Conservation (phyloP, 1,140 invertebrate species). For the Drosophila ficusphila region DNA sequence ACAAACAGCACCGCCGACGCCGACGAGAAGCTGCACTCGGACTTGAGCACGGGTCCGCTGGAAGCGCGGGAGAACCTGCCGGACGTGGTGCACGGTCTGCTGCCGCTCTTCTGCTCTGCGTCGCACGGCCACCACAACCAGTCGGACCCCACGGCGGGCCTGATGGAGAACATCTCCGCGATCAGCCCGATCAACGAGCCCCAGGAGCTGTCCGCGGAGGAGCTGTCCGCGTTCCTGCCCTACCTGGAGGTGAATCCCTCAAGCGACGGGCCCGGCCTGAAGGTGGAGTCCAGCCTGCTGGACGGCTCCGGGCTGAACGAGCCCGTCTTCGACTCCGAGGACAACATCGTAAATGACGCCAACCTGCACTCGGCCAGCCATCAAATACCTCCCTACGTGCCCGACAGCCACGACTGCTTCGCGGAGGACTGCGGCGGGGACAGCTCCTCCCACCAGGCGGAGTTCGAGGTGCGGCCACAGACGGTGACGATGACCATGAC, state of each 20-base stretch:
- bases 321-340: conserved; percentile 64
- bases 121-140: conserved; percentile 43
- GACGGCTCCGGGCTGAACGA: conserved; percentile 39
- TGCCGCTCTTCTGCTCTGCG: conserved; percentile 29
- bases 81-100: conserved; percentile 34
- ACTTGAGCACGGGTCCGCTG: conserved; percentile 35
- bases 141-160: conserved; percentile 23
- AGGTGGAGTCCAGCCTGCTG: conserved; percentile 42
- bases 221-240: conserved; percentile 32
- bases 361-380: conserved; percentile 83
- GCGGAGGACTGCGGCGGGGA: conserved; percentile 62
- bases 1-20: conserved; percentile 54
- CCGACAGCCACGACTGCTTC: conserved; percentile 62
- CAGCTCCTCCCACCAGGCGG: conserved; percentile 47
- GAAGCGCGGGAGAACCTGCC: conserved; percentile 49
- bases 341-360: conserved; percentile 79
- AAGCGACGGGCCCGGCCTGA: conserved; percentile 28
- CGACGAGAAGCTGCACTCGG: conserved; percentile 38
- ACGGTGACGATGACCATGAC: conserved; percentile 78
- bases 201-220: conserved; percentile 46
- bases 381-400: conserved; percentile 57
- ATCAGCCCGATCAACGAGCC: conserved; percentile 31
- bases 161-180: conserved; percentile 45
- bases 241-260: conserved; percentile 26
- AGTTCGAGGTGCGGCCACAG: conserved; percentile 57